These are phyloP conservation scores for Brachionus calyciflorus DNA, from an alignment of 1,140 invertebrate genomes.

Conservation along the genomic window DNA sequence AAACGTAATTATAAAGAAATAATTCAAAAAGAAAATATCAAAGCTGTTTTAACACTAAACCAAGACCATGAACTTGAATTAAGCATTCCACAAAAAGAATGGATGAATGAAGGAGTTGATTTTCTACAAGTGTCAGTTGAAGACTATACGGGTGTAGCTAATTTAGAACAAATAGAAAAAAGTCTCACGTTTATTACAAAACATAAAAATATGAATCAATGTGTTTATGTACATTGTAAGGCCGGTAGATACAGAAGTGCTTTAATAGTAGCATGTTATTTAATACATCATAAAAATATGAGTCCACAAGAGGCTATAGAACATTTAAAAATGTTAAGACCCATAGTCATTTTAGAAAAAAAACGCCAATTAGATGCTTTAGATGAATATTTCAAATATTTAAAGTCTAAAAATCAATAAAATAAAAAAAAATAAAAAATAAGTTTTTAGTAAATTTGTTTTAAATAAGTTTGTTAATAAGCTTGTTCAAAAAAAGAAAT, in stretches of 20 bases:
- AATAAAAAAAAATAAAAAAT: background rate
- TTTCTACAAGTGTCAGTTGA: constrained; percentile 21
- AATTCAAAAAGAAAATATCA: background rate
- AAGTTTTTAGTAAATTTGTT: background rate
- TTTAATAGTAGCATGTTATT: constrained; percentile 27
- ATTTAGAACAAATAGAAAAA: constrained; percentile 8
- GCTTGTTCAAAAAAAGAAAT: background rate
- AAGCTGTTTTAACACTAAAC: constrained; percentile 6
- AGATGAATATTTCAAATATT: constrained; percentile 5
- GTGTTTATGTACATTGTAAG: constrained; percentile 47
- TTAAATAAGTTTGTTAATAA: background rate
- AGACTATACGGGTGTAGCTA: constrained; percentile 35
- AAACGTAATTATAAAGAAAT: constrained; percentile 18
- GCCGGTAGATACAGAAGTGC: constrained; percentile 40
- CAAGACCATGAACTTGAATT: constrained; percentile 20
- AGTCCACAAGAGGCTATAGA: constrained; percentile 16
- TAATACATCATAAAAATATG: background rate
- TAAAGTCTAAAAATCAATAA: constrained; percentile 7
- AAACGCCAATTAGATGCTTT: constrained; percentile 10
- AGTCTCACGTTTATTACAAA: constrained; percentile 14
- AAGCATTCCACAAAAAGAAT: background rate
- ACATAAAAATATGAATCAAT: background rate
- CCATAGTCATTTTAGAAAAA: constrained; percentile 29
- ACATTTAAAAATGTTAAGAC: background rate
- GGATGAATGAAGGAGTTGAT: constrained; percentile 10